A percentile compares a stretch with the other conserved stretches of the same genome.
These are phyloP conservation scores for Centruroides vittatus DNA, from an alignment of 1,140 invertebrate genomes.

Conservation along the genomic window DNA sequence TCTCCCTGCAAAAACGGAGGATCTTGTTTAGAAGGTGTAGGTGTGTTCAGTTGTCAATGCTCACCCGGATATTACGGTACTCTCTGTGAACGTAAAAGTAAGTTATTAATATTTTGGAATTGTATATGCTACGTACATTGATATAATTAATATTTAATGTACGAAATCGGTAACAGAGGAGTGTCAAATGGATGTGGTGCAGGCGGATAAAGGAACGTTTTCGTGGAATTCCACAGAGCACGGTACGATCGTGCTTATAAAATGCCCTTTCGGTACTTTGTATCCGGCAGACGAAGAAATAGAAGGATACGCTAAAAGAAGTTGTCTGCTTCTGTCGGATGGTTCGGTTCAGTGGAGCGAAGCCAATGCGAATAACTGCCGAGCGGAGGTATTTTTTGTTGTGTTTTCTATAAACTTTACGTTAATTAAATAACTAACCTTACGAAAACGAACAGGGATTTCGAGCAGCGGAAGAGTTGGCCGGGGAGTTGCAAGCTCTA, in stretches of 20 bases:
- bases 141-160: too few species aligned
- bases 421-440: too few species aligned
- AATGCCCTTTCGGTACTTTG: slow-evolving; percentile 22
- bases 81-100: slow-evolving; percentile 46
- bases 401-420: neutral
- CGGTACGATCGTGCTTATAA: slow-evolving; percentile 17
- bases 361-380: slow-evolving; percentile 18
- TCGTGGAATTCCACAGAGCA: slow-evolving; percentile 21
- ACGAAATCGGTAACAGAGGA: slow-evolving; percentile 13
- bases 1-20: slow-evolving; percentile 56
- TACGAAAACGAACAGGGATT: slow-evolving; percentile 6
- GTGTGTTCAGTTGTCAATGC: slow-evolving; percentile 81
- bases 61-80: slow-evolving; percentile 52
- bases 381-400: neutral
- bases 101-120: neutral
- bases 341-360: slow-evolving; percentile 10
- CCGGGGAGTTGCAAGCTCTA: slow-evolving; percentile 16
- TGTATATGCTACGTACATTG: too few species aligned
- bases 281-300: slow-evolving; percentile 5
- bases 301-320: slow-evolving; percentile 9
- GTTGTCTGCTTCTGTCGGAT: slow-evolving; percentile 15
- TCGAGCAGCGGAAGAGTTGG: slow-evolving; percentile 17
- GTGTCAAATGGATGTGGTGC: slow-evolving; percentile 19
- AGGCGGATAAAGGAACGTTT: slow-evolving; percentile 21
- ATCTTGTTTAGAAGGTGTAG: slow-evolving; percentile 74